phyloP scores from a whole-genome alignment of 2,888 invertebrate genomes.

The Polietes domitor region DNA sequence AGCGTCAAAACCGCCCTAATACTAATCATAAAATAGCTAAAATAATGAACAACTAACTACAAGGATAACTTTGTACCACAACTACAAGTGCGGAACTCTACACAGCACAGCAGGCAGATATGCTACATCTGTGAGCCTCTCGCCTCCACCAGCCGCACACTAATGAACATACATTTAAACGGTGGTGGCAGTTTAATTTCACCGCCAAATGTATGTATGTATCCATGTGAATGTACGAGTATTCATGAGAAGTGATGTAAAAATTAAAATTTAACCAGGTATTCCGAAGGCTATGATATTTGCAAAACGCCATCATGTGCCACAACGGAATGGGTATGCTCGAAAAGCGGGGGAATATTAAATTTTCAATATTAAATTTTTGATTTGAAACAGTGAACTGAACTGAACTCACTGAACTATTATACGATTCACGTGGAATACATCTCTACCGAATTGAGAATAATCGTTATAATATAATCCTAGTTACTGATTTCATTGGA shows the following conservation, averaged over 20 bases:
- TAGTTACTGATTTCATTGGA: too few relatives aligned
- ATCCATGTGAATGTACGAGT: neutral
- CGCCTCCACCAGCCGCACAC: neutral
- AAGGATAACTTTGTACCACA: neutral
- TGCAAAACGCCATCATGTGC: too few relatives aligned
- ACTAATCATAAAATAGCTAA: slow-evolving; percentile 26
- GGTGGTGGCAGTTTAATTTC: slow-evolving; percentile 17
- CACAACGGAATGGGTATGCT: too few relatives aligned
- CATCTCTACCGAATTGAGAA: too few relatives aligned
- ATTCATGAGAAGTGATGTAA: neutral
- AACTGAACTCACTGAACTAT: too few relatives aligned
- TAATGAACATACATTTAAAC: neutral
- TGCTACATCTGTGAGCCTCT: neutral
- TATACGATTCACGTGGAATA: too few relatives aligned
- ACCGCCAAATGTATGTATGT: neutral
- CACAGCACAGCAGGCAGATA: neutral
- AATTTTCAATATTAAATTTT: too few relatives aligned
- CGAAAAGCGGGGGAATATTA: too few relatives aligned
- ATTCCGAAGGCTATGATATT: too few relatives aligned
- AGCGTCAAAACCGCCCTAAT: slow-evolving; percentile 4
- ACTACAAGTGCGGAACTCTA: neutral
- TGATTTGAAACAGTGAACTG: too few relatives aligned
- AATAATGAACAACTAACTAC: slow-evolving; percentile 15
- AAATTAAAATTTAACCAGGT: slow-evolving; percentile 16
- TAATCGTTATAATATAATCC: too few relatives aligned